phyloP scores from a whole-genome alignment of 2,888 invertebrate genomes.

The Mesochorus sp. region DNA sequence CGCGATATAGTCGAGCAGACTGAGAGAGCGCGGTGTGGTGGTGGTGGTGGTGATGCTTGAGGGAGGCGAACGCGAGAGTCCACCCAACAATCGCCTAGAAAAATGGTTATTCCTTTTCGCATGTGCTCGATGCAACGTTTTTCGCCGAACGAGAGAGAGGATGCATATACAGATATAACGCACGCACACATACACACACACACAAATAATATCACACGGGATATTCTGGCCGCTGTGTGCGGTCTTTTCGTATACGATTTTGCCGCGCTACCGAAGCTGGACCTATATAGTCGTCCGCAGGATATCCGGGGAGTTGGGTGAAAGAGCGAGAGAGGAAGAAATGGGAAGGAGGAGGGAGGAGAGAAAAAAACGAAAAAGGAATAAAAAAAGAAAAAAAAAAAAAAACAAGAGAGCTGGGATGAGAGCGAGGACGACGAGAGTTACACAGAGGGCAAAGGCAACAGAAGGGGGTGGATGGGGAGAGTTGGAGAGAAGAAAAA shows the following conservation, averaged over 20 bases:
- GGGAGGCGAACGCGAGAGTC: conserved; percentile 38
- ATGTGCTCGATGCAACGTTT: conserved; percentile 75
- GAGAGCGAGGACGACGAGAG: conserved; percentile 38
- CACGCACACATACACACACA: background rate
- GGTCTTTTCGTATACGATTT: conserved; percentile 22
- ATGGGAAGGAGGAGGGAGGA: background rate
- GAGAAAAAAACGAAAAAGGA: background rate
- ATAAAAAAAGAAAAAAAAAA: conserved; percentile 4
- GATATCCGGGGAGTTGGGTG: conserved; percentile 16
- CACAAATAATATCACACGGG: background rate
- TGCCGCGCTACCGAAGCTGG: background rate
- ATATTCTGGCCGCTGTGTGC: conserved; percentile 4
- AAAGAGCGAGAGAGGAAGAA: background rate
- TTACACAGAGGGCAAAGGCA: conserved; percentile 62
- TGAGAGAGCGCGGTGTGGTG: conserved; percentile 21
- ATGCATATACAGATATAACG: no score
- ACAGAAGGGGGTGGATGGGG: no score
- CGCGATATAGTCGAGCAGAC: no score
- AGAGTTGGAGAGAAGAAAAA: conserved; percentile 47
- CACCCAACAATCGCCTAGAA: conserved; percentile 68
- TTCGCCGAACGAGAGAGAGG: conserved; percentile 71
- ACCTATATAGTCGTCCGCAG: conserved; percentile 15
- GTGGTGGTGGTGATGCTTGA: no score
- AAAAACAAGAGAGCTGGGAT: conserved; percentile 34
- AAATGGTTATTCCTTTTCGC: conserved; percentile 78